These are phyloP conservation scores for Mus pahari DNA, from an alignment of 2,113 vertebrate species.

Conservation along the genomic window DNA sequence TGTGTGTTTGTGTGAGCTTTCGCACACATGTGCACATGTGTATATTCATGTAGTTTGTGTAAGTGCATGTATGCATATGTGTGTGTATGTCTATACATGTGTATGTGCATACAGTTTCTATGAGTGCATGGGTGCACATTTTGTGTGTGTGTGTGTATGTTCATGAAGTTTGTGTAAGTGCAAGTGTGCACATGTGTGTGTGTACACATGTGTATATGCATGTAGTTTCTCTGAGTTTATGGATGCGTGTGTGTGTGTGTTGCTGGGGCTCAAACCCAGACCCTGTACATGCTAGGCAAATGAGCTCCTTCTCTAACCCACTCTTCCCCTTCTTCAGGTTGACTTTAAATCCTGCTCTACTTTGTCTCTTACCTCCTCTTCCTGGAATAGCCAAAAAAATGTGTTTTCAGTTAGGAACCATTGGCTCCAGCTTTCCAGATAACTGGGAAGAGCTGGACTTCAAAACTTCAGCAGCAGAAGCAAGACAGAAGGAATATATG, in stretches of 20 bases:
- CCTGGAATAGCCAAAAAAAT: background rate
- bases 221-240: background rate
- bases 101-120: background rate
- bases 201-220: background rate
- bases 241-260: background rate
- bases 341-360: background rate
- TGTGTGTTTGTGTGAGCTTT: background rate
- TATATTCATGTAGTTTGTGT: too few species aligned
- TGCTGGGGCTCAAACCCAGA: background rate
- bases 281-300: background rate
- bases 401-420: background rate
- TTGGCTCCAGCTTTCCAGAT: background rate
- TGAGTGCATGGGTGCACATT: background rate
- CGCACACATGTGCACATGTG: rapidly evolving
- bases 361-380: background rate
- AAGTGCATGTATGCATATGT: background rate
- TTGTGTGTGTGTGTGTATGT: too few species aligned
- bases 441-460: background rate
- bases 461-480: background rate
- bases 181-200: background rate
- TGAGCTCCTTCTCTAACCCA: background rate
- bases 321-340: background rate
- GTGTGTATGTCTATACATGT: background rate
- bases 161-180: background rate
- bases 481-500: background rate